Evolutionary conservation across 2,113 vertebrate species (phyloP).

Genomic region (Misgurnus mizolepis): DNA sequence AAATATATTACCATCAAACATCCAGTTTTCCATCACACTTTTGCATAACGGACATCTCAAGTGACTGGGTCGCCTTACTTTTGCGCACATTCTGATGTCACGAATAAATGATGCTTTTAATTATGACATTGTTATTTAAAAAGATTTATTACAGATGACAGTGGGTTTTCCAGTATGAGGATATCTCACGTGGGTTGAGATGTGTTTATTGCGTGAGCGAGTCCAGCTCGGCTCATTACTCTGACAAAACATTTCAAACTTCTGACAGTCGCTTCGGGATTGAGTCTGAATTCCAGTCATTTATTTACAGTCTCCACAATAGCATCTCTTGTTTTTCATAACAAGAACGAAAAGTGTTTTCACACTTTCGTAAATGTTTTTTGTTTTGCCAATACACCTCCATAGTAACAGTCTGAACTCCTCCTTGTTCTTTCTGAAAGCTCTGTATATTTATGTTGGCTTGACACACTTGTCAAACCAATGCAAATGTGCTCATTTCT

Average conservation of each 20-base stretch:
- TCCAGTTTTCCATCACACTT: neutral
- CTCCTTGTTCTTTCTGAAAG: neutral
- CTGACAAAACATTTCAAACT: constrained; percentile 19
- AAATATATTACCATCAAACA: neutral
- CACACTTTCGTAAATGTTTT: constrained; percentile 7
- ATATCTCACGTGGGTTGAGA: neutral
- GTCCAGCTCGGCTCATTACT: constrained; percentile 32
- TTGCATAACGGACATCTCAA: neutral
- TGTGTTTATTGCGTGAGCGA: constrained; percentile 19
- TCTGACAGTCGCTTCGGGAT: constrained; percentile 10
- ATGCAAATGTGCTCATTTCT: constrained; percentile 9
- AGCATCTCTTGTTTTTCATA: constrained; percentile 24
- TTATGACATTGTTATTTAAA: neutral
- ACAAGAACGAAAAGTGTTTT: constrained; percentile 1
- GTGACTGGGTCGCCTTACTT: neutral
- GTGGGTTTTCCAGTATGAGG: neutral
- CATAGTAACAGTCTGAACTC: constrained; percentile 2
- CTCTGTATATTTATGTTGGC: constrained; percentile 35
- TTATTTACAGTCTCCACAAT: constrained; percentile 15
- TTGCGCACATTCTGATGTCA: neutral
- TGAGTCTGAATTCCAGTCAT: neutral
- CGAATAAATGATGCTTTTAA: neutral
- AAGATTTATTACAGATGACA: neutral
- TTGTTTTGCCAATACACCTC: constrained; percentile 26
- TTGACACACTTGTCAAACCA: constrained; percentile 21